These are phyloP conservation scores for Tetranychus truncatus DNA, from an alignment of 2,888 invertebrate species.

Conservation along the genomic window DNA sequence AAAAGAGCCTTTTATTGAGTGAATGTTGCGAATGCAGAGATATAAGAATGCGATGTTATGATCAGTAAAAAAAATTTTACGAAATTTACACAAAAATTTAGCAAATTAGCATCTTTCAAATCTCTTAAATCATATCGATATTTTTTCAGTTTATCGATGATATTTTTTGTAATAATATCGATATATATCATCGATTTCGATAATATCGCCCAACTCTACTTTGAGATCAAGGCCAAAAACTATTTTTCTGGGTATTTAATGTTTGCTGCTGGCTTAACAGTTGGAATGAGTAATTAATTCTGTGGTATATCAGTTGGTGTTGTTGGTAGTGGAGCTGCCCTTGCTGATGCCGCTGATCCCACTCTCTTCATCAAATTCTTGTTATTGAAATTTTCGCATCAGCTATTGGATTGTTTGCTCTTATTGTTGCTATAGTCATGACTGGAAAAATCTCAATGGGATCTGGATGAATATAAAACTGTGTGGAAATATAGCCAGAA, in stretches of 20 bases:
- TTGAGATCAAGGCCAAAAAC: constrained; percentile 39
- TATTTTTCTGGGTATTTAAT: constrained; percentile 76
- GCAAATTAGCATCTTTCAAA: no score
- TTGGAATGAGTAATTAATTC: constrained; percentile 84
- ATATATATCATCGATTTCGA: no score
- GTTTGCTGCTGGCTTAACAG: constrained; percentile 87
- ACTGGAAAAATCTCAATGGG: constrained; percentile 63
- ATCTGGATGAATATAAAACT: neutral
- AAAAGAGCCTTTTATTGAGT: no score
- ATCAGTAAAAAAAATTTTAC: no score
- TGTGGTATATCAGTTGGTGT: constrained; percentile 95
- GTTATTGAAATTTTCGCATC: constrained; percentile 98
- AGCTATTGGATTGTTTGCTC: constrained; percentile 93
- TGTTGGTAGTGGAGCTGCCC: constrained; percentile 88
- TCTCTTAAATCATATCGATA: no score
- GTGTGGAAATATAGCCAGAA: neutral
- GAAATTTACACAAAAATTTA: no score
- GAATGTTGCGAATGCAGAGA: no score
- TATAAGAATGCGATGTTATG: no score
- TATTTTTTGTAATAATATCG: no score
- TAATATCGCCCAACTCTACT: no score
- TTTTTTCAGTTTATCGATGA: no score
- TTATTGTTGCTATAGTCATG: constrained; percentile 78
- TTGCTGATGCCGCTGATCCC: constrained; percentile 92
- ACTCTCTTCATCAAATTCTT: constrained; percentile 90